phyloP scores from a whole-genome alignment of 2,113 vertebrate genomes.

The Notiomystis cincta region DNA sequence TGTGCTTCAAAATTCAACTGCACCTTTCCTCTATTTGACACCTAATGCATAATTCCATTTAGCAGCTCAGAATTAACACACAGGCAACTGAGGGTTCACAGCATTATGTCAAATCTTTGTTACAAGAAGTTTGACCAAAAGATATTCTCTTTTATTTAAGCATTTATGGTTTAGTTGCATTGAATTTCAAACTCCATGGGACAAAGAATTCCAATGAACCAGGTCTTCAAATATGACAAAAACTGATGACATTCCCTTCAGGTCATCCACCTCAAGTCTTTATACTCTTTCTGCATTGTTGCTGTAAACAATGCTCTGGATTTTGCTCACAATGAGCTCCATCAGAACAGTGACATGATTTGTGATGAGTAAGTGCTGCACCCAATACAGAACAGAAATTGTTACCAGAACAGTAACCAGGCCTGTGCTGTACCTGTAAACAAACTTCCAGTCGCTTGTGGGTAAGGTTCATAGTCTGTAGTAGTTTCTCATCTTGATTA shows the following conservation, averaged over 20 bases:
- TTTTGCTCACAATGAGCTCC: neutral
- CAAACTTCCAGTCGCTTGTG: slow-evolving; percentile 94
- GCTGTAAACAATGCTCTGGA: neutral
- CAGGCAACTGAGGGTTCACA: neutral
- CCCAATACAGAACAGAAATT: neutral
- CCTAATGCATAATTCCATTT: neutral
- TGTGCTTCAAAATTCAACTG: neutral
- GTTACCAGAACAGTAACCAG: neutral
- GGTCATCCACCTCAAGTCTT: neutral
- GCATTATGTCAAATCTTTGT: neutral
- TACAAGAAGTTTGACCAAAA: neutral
- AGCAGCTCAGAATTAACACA: neutral
- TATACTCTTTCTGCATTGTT: neutral
- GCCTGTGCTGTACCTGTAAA: slow-evolving; percentile 80
- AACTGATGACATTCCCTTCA: rapidly evolving
- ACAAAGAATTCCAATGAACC: neutral
- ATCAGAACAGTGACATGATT: neutral
- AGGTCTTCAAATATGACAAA: neutral
- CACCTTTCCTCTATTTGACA: neutral
- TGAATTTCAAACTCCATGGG: neutral
- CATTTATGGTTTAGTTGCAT: neutral
- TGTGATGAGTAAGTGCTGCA: neutral
- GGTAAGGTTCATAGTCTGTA: slow-evolving; percentile 98
- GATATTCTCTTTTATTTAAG: neutral
- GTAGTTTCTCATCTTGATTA: slow-evolving; percentile 92